Evolutionary conservation across 2,888 invertebrate genomes (phyloP).

Genomic region (Leucophenga maculata): DNA sequence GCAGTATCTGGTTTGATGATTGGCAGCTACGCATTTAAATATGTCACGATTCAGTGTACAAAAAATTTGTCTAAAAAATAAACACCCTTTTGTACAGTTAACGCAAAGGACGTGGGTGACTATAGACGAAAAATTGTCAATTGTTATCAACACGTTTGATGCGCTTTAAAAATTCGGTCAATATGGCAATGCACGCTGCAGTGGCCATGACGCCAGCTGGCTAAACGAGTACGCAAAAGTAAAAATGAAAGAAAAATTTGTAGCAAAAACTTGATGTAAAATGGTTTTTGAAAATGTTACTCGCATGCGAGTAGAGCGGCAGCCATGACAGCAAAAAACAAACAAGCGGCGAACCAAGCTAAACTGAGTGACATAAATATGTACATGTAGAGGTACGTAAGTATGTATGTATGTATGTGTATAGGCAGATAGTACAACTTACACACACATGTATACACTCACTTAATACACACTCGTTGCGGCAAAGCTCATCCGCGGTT

Average conservation of each 20-base stretch:
- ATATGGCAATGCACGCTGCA: conserved; percentile 46
- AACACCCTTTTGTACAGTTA: no score
- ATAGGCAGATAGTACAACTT: neutral
- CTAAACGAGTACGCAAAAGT: conserved; percentile 22
- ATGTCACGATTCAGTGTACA: no score
- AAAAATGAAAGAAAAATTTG: conserved; percentile 26
- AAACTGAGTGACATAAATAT: neutral
- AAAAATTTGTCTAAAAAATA: no score
- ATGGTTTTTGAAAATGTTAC: conserved; percentile 10
- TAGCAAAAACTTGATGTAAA: neutral
- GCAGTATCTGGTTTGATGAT: no score
- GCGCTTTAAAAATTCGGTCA: conserved; percentile 52
- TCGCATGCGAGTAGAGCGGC: neutral
- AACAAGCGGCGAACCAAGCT: conserved; percentile 30
- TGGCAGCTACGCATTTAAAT: no score
- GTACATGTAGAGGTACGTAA: no score
- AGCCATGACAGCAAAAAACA: conserved; percentile 7
- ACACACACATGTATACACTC: neutral
- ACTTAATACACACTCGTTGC: no score
- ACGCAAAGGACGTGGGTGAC: conserved; percentile 28
- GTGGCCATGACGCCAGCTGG: conserved; percentile 27
- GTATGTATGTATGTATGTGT: neutral
- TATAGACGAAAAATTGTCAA: conserved; percentile 47
- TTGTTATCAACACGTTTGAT: conserved; percentile 50
- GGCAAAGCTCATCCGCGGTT: conserved; percentile 11